A percentile compares a stretch with the other conserved stretches of the same genome.
Evolutionary conservation across 1,140 invertebrate genomes (phyloP).

Genomic region (Scaptomyza hsui): DNA sequence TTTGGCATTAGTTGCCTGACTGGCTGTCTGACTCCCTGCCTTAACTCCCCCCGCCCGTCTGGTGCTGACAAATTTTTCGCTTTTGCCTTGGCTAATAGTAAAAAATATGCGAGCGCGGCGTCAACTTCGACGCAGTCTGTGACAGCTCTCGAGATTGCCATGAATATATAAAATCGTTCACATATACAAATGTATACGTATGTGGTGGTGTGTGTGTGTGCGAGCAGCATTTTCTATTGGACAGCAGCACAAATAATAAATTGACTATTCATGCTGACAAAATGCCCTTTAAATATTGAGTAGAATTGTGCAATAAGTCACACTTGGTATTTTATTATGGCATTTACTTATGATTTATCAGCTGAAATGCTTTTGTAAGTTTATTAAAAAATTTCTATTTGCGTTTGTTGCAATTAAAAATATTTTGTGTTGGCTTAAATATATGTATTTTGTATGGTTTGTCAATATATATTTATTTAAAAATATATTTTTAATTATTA

Average conservation of each 20-base stretch:
- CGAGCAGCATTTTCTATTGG: not conserved
- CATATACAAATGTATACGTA: slow-evolving; percentile 19
- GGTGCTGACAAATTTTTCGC: slow-evolving; percentile 56
- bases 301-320: not conserved
- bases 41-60: not conserved
- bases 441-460: too few species aligned
- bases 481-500: too few species aligned
- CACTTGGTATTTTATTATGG: too few species aligned
- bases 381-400: too few species aligned
- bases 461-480: too few species aligned
- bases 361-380: too few species aligned
- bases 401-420: too few species aligned
- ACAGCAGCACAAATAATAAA: slow-evolving; percentile 11
- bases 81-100: slow-evolving; percentile 69
- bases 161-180: slow-evolving; percentile 64
- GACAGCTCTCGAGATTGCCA: slow-evolving; percentile 74
- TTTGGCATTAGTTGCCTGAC: slow-evolving; percentile 52
- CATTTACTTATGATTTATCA: too few species aligned
- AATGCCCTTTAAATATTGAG: slow-evolving; percentile 4
- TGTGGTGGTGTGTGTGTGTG: not conserved
- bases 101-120: slow-evolving; percentile 55
- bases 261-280: not conserved
- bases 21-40: not conserved
- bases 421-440: too few species aligned
- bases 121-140: slow-evolving; percentile 59